A percentile compares a stretch with the other conserved stretches of the same genome.
phyloP scores from a whole-genome alignment of 2,113 vertebrate species.

The Ailuropoda melanoleuca region DNA sequence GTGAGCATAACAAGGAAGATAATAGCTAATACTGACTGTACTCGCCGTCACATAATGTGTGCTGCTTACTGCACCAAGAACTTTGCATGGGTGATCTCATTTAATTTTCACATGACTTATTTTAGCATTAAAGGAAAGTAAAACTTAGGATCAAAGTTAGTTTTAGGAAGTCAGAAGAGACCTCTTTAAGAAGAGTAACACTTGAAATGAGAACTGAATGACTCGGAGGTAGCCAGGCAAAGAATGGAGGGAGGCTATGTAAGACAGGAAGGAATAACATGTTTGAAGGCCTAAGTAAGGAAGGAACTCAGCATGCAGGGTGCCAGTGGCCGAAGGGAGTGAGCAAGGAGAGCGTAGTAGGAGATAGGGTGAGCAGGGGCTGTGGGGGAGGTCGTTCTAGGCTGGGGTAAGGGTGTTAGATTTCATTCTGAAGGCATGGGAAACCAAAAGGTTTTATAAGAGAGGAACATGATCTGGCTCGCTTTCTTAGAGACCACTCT shows the following conservation, averaged over 20 bases:
- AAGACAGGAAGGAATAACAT: background rate
- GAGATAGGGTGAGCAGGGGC: background rate
- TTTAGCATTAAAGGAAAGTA: slow-evolving; percentile 26
- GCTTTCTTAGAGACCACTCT: background rate
- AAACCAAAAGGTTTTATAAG: background rate
- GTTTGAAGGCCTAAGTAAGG: background rate
- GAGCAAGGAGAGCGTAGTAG: background rate
- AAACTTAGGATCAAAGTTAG: background rate
- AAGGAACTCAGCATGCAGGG: background rate
- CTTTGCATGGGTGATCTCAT: background rate
- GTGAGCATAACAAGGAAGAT: background rate
- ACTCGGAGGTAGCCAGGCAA: slow-evolving; percentile 17
- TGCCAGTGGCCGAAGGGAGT: background rate
- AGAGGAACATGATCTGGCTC: background rate
- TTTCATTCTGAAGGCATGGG: background rate
- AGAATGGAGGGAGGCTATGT: background rate
- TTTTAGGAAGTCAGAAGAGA: slow-evolving; percentile 21
- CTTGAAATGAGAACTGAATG: slow-evolving; percentile 26
- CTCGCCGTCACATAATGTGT: background rate
- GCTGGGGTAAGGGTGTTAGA: background rate
- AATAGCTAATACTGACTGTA: background rate
- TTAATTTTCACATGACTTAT: slow-evolving; percentile 42
- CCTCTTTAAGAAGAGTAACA: slow-evolving; percentile 3
- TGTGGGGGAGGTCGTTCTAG: background rate
- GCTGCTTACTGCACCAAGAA: background rate